Evolutionary conservation across 2,888 invertebrate species (phyloP).

Genomic region (Monoplex corrugatus): DNA sequence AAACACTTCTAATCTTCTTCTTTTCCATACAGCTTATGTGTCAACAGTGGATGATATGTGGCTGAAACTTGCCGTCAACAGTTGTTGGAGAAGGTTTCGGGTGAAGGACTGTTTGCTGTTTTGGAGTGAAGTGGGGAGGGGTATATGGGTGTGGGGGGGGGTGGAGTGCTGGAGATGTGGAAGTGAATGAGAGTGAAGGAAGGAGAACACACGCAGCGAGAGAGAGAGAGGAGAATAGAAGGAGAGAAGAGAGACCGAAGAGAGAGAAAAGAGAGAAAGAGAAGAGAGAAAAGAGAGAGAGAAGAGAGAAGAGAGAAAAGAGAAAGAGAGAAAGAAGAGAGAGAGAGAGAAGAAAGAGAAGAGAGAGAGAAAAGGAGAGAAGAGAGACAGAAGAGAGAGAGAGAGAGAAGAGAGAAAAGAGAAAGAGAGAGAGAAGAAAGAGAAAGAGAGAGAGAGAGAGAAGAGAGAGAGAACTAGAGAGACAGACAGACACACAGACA

Average conservation of each 20-base stretch:
- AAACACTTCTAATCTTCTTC: too few relatives aligned
- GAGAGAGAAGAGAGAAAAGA: constrained; percentile 38
- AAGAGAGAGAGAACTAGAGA: neutral
- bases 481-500: neutral
- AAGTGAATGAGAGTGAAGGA: neutral
- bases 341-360: neutral
- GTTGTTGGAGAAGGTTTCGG: too few relatives aligned
- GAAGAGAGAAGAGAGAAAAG: neutral
- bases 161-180: constrained; percentile 14
- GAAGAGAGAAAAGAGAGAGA: neutral
- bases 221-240: constrained; percentile 4
- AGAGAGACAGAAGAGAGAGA: neutral
- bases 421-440: constrained; percentile 33
- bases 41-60: too few relatives aligned
- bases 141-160: neutral
- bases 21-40: too few relatives aligned
- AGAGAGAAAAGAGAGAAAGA: neutral
- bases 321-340: neutral
- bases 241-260: neutral
- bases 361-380: constrained; percentile 16
- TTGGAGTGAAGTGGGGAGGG: neutral
- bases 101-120: too few relatives aligned
- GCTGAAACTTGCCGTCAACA: too few relatives aligned
- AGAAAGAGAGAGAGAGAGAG: neutral
- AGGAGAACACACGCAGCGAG: neutral